Conservation (phyloP, 2,797 vertebrate species). For the Epinephelus coioides region DNA sequence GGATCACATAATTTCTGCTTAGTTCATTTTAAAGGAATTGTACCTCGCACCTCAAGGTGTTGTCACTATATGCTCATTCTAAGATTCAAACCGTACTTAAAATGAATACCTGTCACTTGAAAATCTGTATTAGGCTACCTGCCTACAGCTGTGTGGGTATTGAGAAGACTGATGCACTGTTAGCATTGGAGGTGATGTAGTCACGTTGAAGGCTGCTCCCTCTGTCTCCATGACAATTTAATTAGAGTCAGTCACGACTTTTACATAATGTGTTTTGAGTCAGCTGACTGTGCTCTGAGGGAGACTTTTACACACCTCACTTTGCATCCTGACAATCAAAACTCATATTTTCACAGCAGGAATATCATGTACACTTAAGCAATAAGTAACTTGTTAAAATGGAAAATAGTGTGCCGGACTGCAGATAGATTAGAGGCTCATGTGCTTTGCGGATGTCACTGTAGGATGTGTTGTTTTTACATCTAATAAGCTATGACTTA, state of each 20-base stretch:
- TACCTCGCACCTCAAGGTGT: not conserved
- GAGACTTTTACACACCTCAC: slow-evolving; percentile 45
- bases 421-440: slow-evolving; percentile 37
- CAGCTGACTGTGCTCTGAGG: slow-evolving; percentile 29
- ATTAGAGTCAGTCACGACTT: slow-evolving; percentile 66
- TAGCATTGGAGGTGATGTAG: slow-evolving; percentile 14
- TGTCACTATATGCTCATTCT: not conserved
- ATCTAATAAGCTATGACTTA: slow-evolving; percentile 38
- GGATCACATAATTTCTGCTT: slow-evolving; percentile 1
- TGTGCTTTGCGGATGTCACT: slow-evolving; percentile 19
- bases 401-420: slow-evolving; percentile 25
- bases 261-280: slow-evolving; percentile 55
- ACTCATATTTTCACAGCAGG: slow-evolving; percentile 23
- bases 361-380: slow-evolving; percentile 6
- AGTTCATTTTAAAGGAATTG: not conserved
- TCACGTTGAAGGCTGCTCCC: slow-evolving; percentile 17
- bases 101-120: not conserved
- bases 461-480: slow-evolving; percentile 24
- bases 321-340: slow-evolving; percentile 42
- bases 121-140: not conserved
- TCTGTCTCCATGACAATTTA: slow-evolving; percentile 63
- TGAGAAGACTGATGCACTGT: slow-evolving; percentile 8
- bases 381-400: slow-evolving; percentile 21
- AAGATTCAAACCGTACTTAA: not conserved
- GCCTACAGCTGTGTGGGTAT: not conserved